Evolutionary conservation across 1,140 invertebrate species (phyloP), one percentile per base, ranked within the genome.

Genomic region (Antheraea mylitta): DNA sequence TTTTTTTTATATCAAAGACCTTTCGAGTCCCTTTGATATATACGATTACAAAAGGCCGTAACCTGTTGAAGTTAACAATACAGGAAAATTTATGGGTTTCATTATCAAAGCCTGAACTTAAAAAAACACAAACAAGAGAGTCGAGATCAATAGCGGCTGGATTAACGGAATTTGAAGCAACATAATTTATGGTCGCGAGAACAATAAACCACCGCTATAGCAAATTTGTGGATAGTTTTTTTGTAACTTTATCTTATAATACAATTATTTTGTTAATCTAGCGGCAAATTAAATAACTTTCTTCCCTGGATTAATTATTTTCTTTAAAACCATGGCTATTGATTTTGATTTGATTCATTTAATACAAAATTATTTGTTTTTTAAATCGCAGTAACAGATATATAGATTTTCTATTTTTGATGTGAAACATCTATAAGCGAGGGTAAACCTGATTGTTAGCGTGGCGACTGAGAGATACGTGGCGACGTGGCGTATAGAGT

Each of bases 71-170:
- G 45, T 53, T 53, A 53, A 53, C 45, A 53, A 53, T 53, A 53
- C 45, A 16, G 11, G 16, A 13, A 53, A 53, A 53, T 53, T 53
- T 53, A 53, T 53, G 45, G 45, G 45, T 53, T 53, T 53, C 45
- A 53, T 53, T 53, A 53, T 53, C 45, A 53, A 53, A 53, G 45
- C 45, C 45, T 53, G 45, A 53, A 53, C 45, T 53, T 53, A 53
- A 53, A 53, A 53, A 53, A 53, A 53, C 13, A 53, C 45, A 53
- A 53, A 53, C 45, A 53, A 53, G 45, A 16, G 45, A 53, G 45
- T n/a, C 45, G 45, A 53, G 45, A 53, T 53, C 45, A 53, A 53
- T 53, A 16, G 45, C 45, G 13, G 16, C 45, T 53, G 45, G 45
- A 53, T 53, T 53, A 53, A 53, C 45, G 13, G 16, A 53, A 53